Evolutionary conservation across 37 sponge, comb jelly and placozoan species (phyloP).

Genomic region (Corticium candelabrum): DNA sequence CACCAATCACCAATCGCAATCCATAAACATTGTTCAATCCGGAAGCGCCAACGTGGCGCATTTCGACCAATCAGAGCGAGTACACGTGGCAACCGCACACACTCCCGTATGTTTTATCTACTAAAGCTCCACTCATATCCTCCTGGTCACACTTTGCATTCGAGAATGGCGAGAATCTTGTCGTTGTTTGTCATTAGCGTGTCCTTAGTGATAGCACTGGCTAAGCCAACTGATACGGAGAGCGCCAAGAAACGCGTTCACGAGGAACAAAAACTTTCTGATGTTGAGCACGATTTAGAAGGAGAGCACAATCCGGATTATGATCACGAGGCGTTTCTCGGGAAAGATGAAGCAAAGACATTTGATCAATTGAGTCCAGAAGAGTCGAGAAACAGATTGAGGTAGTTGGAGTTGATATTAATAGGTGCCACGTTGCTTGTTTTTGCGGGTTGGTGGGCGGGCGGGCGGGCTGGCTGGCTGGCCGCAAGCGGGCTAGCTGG

Average conservation of each 20-base stretch:
- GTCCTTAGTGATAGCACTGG: background rate
- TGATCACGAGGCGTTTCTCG: constrained; percentile 90
- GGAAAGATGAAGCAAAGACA: constrained; percentile 68
- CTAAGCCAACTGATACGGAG: background rate
- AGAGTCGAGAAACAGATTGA: constrained; percentile 58
- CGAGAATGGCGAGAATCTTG: no score
- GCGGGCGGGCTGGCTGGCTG: no score
- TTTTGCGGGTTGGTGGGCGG: no score
- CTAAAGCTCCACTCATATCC: no score
- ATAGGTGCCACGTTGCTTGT: background rate
- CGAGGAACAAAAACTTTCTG: constrained; percentile 28
- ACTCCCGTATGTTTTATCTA: no score
- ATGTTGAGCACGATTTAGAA: constrained; percentile 28
- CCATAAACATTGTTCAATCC: no score
- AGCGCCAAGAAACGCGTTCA: background rate
- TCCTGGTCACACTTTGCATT: no score
- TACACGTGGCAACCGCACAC: background rate
- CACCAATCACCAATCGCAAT: background rate
- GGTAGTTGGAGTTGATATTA: constrained; percentile 21
- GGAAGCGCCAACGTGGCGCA: background rate
- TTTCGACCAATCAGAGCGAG: background rate
- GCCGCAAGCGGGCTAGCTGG: no score
- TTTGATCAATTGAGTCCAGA: constrained; percentile 61
- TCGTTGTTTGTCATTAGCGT: background rate
- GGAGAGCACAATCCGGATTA: constrained; percentile 54